Base-by-base conservation (phyloP, 37 sponge, comb jelly and placozoan genomes). In the Haliclona indistincta region DNA sequence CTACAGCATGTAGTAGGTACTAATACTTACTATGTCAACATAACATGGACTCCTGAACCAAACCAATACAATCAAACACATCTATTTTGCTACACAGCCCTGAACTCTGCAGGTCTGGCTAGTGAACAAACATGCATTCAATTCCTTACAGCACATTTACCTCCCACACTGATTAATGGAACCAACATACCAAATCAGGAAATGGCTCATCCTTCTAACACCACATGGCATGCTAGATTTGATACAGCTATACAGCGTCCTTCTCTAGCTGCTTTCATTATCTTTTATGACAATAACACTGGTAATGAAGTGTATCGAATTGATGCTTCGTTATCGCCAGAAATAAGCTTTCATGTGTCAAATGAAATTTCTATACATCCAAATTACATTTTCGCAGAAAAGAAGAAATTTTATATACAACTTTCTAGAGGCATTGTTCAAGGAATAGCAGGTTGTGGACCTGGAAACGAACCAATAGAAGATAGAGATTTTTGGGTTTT, bases 81-180 rank as follows among this genome's bases (percentile, higher is more conserved):
- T 30, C 52, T 63, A 11, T 75, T 75, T 43, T 75, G 76, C 34
- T 75, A 63, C 34, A 75, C 76, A 44, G 76, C 76, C 1, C 11
- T 63, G 1, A 75, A 75, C 54, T 67, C 78, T 26, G 78, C 20
- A 23, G 67, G 78, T 11, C 30, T 77, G 11, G 17, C 78, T 29
- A 77, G 56, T 77, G 56, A 63, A n/a, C 76, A 75, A 39, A 63
- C 33, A 5, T 75, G 76, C 51, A 75, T 75, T 63, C 47, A 75
- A 25, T 32, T 75, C 33, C 19, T 75, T 7, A n/a, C 65, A 34
- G 76, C 64, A 43, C 35, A 62, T 20, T 63, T 33, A 63, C 52
- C 76, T 29, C 76, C 76, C 25, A 4, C 15, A 13, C 65, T 64
- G 8, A 8, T 75, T 38, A 63, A 26, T 43, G 52, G 43, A 43